These are phyloP conservation scores for Hemistola chrysoprasaria DNA, from an alignment of 2,888 invertebrate species.

Conservation along the genomic window DNA sequence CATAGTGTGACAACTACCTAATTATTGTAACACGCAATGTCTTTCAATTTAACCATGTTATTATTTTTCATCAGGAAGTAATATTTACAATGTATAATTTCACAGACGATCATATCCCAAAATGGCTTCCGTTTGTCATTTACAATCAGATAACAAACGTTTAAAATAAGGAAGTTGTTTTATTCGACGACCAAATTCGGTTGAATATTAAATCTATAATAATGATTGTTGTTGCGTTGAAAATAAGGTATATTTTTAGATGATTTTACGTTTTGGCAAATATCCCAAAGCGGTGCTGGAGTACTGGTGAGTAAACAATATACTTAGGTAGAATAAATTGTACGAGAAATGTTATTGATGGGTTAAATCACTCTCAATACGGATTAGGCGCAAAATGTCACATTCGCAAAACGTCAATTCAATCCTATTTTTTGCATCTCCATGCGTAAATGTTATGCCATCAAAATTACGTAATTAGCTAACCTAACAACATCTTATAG, in stretches of 20 bases:
- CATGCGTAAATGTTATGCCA: too few species aligned
- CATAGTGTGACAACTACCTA: too few species aligned
- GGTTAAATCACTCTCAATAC: too few species aligned
- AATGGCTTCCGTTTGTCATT: constrained; percentile 20
- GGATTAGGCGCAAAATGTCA: too few species aligned
- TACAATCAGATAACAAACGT: constrained; percentile 19
- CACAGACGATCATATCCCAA: constrained; percentile 7
- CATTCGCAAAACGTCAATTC: too few species aligned
- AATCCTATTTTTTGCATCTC: too few species aligned
- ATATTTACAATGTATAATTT: constrained; percentile 10
- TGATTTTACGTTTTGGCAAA: constrained; percentile 20
- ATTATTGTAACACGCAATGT: too few species aligned
- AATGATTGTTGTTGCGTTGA: constrained; percentile 9
- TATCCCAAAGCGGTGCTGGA: constrained; percentile 7
- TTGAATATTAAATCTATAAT: constrained; percentile 18
- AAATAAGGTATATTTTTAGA: constrained; percentile 16
- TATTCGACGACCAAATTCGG: constrained; percentile 12
- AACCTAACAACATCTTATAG: too few species aligned
- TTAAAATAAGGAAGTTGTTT: constrained; percentile 28
- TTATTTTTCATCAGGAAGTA: constrained; percentile 11
- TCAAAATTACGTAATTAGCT: too few species aligned
- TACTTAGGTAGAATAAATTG: too few species aligned
- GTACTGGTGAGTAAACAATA: constrained; percentile 15
- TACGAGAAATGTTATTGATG: too few species aligned
- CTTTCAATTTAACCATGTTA: too few species aligned